Conservation (phyloP, 2,888 invertebrate species). For the Cordilura impudica region DNA sequence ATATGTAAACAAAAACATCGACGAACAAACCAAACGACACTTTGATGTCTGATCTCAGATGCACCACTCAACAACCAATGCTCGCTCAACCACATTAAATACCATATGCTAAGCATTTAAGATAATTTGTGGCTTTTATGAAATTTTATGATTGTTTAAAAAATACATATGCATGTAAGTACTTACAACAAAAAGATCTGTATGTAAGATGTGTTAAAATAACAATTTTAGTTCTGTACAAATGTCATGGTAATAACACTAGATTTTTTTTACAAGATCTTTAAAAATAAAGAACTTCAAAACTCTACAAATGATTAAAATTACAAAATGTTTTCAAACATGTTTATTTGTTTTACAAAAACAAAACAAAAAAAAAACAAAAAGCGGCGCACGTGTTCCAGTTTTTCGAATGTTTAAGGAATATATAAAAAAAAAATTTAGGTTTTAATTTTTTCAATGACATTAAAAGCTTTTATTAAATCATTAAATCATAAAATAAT, state of each 20-base stretch:
- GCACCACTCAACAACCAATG: constrained; percentile 5
- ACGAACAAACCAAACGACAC: constrained; percentile 23
- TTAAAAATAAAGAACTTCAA: constrained; percentile 27
- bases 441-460: constrained; percentile 36
- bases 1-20: constrained; percentile 14
- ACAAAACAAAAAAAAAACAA: constrained; percentile 17
- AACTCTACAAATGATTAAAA: constrained; percentile 13
- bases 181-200: neutral
- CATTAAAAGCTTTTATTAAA: constrained; percentile 42
- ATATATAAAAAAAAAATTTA: constrained; percentile 34
- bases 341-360: neutral
- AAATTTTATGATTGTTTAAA: constrained; percentile 14
- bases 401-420: neutral
- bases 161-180: too few species aligned
- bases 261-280: constrained; percentile 2
- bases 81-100: constrained; percentile 5
- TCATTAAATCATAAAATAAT: neutral
- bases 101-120: neutral
- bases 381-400: constrained; percentile 59
- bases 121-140: neutral
- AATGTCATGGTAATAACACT: constrained; percentile 42
- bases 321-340: neutral
- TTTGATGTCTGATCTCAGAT: constrained; percentile 14
- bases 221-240: constrained; percentile 40
- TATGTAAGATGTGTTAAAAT: constrained; percentile 42